Evolutionary conservation across 2,797 vertebrate genomes (phyloP).

Genomic region (Sparidentex hasta): DNA sequence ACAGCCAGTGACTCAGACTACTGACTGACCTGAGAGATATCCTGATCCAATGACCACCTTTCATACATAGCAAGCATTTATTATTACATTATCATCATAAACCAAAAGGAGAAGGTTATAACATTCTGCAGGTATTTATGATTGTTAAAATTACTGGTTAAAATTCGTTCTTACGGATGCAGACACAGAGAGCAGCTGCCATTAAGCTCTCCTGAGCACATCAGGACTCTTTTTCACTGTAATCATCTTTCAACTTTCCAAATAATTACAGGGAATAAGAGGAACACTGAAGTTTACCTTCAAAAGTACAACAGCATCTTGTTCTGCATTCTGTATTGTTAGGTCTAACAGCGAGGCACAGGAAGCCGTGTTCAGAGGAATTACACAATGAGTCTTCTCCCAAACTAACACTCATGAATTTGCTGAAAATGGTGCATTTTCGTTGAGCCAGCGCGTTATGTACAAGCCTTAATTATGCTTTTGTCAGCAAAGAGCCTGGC

Average conservation of each 20-base stretch:
- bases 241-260: slow-evolving; percentile 11
- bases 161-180: background rate
- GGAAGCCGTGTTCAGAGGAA: slow-evolving; percentile 34
- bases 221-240: background rate
- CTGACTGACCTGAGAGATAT: background rate
- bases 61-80: background rate
- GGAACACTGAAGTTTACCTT: slow-evolving; percentile 1
- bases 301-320: slow-evolving; percentile 1
- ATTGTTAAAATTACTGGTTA: background rate
- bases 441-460: slow-evolving; percentile 56
- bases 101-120: background rate
- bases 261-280: slow-evolving; percentile 8
- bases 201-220: background rate
- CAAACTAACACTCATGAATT: slow-evolving; percentile 53
- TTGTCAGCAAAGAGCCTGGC: slow-evolving; percentile 70
- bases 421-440: slow-evolving; percentile 64
- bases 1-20: background rate
- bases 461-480: slow-evolving; percentile 74
- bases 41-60: background rate
- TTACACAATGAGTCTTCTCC: slow-evolving; percentile 29
- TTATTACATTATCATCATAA: no score
- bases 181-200: background rate
- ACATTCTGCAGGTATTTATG: background rate
- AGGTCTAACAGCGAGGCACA: slow-evolving; percentile 19
- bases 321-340: slow-evolving; percentile 5